These are phyloP conservation scores for Garrulus glandarius DNA, from an alignment of 2,797 vertebrate genomes.

Conservation along the genomic window DNA sequence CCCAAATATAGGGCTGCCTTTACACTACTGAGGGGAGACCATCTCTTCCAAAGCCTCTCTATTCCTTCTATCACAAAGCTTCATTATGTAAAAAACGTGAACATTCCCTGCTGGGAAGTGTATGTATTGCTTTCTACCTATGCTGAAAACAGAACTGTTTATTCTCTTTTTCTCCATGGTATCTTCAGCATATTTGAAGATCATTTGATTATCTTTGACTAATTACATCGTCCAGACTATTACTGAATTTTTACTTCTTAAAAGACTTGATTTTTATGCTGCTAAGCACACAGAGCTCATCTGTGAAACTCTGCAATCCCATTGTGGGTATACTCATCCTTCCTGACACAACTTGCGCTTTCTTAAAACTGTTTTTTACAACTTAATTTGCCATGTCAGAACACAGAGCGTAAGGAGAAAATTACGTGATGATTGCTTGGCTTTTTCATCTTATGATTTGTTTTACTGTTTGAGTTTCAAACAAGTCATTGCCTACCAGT, in stretches of 20 bases:
- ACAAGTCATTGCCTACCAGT: not conserved
- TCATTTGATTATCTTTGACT: not conserved
- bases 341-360: not conserved
- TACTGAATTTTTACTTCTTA: not conserved
- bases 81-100: fast-evolving
- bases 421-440: not conserved
- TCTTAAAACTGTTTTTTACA: not conserved
- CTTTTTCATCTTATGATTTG: not conserved
- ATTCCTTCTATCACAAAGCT: not conserved
- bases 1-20: not conserved
- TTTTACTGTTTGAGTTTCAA: not conserved
- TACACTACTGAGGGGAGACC: not conserved
- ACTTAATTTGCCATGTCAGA: not conserved
- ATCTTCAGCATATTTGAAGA: not conserved
- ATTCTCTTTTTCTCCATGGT: not conserved
- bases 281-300: not conserved
- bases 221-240: not conserved
- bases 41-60: not conserved
- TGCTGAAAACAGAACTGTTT: not conserved
- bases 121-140: not conserved
- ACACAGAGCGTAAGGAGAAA: not conserved
- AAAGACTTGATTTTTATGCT: not conserved
- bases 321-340: not conserved
- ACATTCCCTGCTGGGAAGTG: not conserved
- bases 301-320: not conserved